A percentile compares a stretch with the other conserved stretches of the same genome.
These are phyloP conservation scores for Nomada flava DNA, from an alignment of 2,888 invertebrate genomes.

Conservation along the genomic window DNA sequence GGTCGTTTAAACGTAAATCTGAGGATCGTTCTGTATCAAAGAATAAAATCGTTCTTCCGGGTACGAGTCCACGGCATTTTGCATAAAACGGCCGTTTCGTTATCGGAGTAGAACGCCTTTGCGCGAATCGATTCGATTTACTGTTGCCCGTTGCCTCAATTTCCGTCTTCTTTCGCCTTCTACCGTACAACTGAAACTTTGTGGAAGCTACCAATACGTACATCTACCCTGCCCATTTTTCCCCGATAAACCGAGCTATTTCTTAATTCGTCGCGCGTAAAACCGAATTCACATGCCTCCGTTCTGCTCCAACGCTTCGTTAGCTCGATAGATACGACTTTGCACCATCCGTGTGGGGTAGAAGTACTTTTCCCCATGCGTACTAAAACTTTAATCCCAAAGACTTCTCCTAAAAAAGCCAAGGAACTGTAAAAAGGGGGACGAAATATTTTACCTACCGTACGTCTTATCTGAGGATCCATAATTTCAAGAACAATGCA, in stretches of 20 bases:
- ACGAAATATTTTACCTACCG: too few relatives aligned
- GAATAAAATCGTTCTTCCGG: conserved; percentile 35
- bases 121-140: conserved; percentile 31
- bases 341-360: background rate
- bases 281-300: conserved; percentile 24
- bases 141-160: background rate
- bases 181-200: conserved; percentile 1
- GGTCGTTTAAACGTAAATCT: background rate
- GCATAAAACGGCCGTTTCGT: conserved; percentile 30
- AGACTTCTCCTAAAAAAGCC: background rate
- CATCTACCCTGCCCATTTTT: conserved; percentile 2
- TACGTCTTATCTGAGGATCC: too few relatives aligned
- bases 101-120: conserved; percentile 32
- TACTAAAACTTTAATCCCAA: too few relatives aligned
- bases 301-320: conserved; percentile 28
- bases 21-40: conserved; percentile 5
- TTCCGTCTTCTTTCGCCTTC: background rate
- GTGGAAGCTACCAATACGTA: background rate
- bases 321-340: background rate
- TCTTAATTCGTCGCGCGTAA: conserved; percentile 22
- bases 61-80: conserved; percentile 9
- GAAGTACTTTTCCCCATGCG: background rate
- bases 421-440: too few relatives aligned
- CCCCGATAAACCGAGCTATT: background rate
- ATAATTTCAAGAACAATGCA: too few relatives aligned